Conservation (phyloP, 1,140 invertebrate species). For the Acyrthosiphon pisum region DNA sequence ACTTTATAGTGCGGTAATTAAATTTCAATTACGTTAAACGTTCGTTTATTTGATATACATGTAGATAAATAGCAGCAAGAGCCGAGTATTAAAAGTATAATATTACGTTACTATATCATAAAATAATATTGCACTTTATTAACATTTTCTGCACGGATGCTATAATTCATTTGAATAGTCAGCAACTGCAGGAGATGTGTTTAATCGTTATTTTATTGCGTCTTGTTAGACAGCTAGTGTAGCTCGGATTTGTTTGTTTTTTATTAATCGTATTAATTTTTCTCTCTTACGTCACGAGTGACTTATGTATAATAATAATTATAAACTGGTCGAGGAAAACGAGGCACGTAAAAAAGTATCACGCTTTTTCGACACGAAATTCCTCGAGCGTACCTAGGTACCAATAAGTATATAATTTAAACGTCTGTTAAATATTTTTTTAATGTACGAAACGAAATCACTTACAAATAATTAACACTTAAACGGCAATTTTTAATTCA, state of each 20-base stretch:
- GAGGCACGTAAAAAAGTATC: background rate
- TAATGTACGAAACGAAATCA: background rate
- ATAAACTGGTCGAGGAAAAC: background rate
- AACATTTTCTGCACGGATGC: background rate
- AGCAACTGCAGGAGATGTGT: background rate
- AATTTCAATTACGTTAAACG: conserved; percentile 1
- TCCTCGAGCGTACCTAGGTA: background rate
- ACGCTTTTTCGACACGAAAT: background rate
- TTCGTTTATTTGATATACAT: background rate
- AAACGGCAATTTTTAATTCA: background rate
- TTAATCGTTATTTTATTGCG: background rate
- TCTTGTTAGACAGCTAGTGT: background rate
- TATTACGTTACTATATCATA: background rate
- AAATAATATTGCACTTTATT: background rate
- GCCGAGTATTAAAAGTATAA: background rate
- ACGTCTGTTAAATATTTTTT: background rate
- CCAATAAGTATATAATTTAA: too few species aligned
- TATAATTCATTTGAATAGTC: background rate
- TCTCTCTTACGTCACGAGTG: background rate
- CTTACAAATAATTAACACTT: background rate
- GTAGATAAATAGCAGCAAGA: background rate
- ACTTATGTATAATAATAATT: conserved; percentile 15
- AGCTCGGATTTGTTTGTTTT: background rate
- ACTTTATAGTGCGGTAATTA: conserved; percentile 19
- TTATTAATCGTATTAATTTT: conserved; percentile 26